A percentile compares a stretch with the other conserved stretches of the same genome.
Conservation (phyloP, 2,888 invertebrate genomes). For the Eilema griseolum region DNA sequence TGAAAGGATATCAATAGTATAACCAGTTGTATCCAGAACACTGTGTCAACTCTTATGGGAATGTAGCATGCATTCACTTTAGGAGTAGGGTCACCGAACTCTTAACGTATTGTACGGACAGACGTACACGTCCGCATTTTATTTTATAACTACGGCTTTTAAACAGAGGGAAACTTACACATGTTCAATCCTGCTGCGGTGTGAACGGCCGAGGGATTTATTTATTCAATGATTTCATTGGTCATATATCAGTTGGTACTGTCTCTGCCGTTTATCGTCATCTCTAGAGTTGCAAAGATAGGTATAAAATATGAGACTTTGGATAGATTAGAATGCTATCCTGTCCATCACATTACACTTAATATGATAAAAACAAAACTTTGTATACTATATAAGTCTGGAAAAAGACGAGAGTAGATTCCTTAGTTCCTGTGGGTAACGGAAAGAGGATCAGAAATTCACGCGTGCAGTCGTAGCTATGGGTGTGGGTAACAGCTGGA, state of each 20-base stretch:
- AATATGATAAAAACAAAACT: too few relatives aligned
- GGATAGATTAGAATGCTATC: too few relatives aligned
- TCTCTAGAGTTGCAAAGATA: not conserved
- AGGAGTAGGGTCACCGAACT: slow-evolving; percentile 72
- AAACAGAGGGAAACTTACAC: slow-evolving; percentile 63
- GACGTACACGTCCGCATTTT: slow-evolving; percentile 78
- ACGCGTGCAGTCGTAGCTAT: too few relatives aligned
- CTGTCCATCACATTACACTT: too few relatives aligned
- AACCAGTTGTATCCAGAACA: slow-evolving; percentile 14
- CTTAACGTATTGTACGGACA: slow-evolving; percentile 76
- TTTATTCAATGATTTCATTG: slow-evolving; percentile 56
- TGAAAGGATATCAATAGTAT: slow-evolving; percentile 10
- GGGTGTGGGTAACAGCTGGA: not conserved
- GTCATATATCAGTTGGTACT: slow-evolving; percentile 35
- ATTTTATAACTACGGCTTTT: slow-evolving; percentile 70
- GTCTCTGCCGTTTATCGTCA: not conserved
- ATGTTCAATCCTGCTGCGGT: slow-evolving; percentile 58
- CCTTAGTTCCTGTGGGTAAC: too few relatives aligned
- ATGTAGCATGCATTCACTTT: slow-evolving; percentile 60
- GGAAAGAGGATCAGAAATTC: too few relatives aligned
- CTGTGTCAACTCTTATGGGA: slow-evolving; percentile 33
- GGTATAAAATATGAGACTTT: not conserved
- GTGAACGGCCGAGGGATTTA: slow-evolving; percentile 68
- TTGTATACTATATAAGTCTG: too few relatives aligned
- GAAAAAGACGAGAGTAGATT: too few relatives aligned